These are phyloP conservation scores for Cryptotis parvus DNA, from an alignment of 2,113 vertebrate species.

Conservation along the genomic window DNA sequence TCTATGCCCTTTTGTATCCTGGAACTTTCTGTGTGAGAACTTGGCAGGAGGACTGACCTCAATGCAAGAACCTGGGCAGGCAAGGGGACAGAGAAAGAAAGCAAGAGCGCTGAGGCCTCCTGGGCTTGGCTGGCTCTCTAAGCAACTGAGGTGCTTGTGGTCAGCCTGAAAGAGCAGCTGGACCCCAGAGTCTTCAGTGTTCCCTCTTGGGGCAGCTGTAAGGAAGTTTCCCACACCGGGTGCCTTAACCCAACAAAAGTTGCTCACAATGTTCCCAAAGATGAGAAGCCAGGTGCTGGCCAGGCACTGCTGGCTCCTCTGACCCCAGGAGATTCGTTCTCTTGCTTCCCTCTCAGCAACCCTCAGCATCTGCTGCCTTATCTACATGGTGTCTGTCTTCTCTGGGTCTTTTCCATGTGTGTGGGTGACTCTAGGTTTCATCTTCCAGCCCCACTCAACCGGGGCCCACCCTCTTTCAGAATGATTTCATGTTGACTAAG, in stretches of 20 bases:
- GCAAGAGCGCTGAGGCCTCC: not conserved
- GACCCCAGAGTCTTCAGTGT: not conserved
- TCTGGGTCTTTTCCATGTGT: not conserved
- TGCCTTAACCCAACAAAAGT: not conserved
- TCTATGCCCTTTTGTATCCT: constrained; percentile 61
- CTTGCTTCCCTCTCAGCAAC: accelerated
- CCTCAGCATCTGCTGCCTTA: not conserved
- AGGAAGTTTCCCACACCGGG: not conserved
- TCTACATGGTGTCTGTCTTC: not conserved
- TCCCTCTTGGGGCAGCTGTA: not conserved
- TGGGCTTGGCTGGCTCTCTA: not conserved
- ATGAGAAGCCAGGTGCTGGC: not conserved
- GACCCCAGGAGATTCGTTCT: not conserved
- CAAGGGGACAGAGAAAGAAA: constrained; percentile 21
- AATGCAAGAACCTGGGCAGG: constrained; percentile 18
- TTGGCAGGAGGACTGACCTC: constrained; percentile 58
- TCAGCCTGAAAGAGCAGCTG: not conserved
- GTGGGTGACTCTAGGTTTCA: not conserved
- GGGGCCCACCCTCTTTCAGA: not conserved
- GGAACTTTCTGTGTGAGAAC: constrained; percentile 32
- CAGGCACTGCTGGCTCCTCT: not conserved
- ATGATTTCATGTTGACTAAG: not conserved
- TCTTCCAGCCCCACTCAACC: not conserved
- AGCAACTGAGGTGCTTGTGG: not conserved
- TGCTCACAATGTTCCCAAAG: not conserved